Percentiles rank a stretch among this genome's conserved stretches.
phyloP scores from a whole-genome alignment of 2,888 invertebrate genomes.

The Hypena proboscidalis region DNA sequence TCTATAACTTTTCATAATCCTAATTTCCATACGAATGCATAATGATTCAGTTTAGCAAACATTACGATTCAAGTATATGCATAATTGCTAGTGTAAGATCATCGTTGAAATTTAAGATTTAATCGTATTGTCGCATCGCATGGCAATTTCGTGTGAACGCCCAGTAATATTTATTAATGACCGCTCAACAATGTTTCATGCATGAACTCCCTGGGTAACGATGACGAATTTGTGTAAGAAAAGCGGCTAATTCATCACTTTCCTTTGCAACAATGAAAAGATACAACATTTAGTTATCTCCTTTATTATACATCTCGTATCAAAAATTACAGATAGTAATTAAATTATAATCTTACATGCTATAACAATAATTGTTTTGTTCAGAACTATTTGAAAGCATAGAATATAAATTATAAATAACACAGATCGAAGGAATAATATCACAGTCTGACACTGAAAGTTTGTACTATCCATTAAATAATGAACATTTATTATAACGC shows the following conservation, averaged over 20 bases:
- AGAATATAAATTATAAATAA: constrained; percentile 35
- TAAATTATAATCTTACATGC: constrained; percentile 43
- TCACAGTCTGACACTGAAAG: constrained; percentile 58
- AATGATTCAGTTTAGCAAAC: too few relatives aligned
- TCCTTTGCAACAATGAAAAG: constrained; percentile 36
- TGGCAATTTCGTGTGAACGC: constrained; percentile 26
- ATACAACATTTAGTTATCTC: constrained; percentile 17
- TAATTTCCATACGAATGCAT: background rate
- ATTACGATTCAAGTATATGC: constrained; percentile 2
- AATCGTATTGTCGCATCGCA: constrained; percentile 1
- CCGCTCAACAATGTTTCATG: constrained; percentile 58
- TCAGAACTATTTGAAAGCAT: constrained; percentile 33
- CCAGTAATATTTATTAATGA: constrained; percentile 47
- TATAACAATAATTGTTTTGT: constrained; percentile 31
- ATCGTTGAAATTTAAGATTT: constrained; percentile 14
- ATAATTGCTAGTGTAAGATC: constrained; percentile 9
- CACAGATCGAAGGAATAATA: constrained; percentile 52
- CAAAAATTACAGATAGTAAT: constrained; percentile 44
- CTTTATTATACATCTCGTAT: constrained; percentile 51
- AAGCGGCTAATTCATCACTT: constrained; percentile 44
- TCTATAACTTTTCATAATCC: background rate
- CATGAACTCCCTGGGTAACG: constrained; percentile 56
- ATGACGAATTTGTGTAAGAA: constrained; percentile 67
- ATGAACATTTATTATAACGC: constrained; percentile 43
- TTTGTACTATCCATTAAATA: too few relatives aligned